A percentile compares a stretch with the other conserved stretches of the same genome.
Evolutionary conservation across 2,888 invertebrate species (phyloP).

Genomic region (Conistra vaccinii): DNA sequence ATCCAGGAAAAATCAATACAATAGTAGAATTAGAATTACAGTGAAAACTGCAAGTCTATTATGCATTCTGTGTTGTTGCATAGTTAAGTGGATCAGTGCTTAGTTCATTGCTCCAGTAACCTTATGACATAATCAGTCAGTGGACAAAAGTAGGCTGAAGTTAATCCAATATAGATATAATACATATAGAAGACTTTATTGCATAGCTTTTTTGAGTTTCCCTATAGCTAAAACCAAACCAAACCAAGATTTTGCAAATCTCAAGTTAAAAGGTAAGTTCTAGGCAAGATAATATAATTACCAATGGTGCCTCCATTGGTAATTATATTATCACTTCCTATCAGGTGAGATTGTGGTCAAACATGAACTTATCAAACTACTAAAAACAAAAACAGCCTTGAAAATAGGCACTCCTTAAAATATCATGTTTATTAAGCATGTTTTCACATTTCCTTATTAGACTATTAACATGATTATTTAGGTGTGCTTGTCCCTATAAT

Average conservation of each 20-base stretch:
- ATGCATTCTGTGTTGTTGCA: conserved; percentile 16
- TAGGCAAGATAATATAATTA: too few relatives aligned
- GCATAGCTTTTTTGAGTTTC: background rate
- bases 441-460: background rate
- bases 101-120: conserved; percentile 69
- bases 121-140: conserved; percentile 62
- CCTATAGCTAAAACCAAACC: background rate
- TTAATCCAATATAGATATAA: conserved; percentile 51
- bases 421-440: background rate
- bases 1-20: background rate
- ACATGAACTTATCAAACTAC: background rate
- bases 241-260: background rate
- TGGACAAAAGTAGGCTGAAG: conserved; percentile 41
- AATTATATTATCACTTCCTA: background rate
- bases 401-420: background rate
- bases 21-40: background rate
- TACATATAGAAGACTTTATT: background rate
- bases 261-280: background rate
- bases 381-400: background rate
- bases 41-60: conserved; percentile 12
- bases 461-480: background rate
- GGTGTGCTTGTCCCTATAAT: background rate
- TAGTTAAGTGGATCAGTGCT: conserved; percentile 57
- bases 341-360: conserved; percentile 2
- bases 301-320: too few relatives aligned